phyloP scores from a whole-genome alignment of 2,113 vertebrate species.

The Callochromis pleurospilus region DNA sequence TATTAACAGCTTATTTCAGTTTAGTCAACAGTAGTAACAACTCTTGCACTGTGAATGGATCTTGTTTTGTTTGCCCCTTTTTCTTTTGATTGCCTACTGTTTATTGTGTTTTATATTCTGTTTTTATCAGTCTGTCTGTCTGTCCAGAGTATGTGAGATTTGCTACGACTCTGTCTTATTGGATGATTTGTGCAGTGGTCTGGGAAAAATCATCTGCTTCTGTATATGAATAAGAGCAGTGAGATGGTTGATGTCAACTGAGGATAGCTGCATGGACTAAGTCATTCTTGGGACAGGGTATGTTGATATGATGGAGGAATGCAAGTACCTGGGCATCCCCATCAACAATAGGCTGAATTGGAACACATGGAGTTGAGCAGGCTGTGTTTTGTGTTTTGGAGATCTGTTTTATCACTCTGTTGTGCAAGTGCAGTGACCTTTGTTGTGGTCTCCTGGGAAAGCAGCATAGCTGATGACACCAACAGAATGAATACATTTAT shows the following conservation, averaged over 20 bases:
- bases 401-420: too few species aligned
- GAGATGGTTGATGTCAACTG: background rate
- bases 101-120: background rate
- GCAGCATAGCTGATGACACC: background rate
- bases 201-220: background rate
- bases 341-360: too few species aligned
- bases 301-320: too few species aligned
- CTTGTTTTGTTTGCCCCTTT: background rate
- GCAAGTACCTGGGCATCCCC: too few species aligned
- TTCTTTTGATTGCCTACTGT: background rate
- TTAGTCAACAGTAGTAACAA: background rate
- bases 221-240: background rate
- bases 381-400: too few species aligned
- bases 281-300: too few species aligned
- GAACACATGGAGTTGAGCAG: too few species aligned
- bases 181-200: background rate
- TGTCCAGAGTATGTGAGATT: background rate
- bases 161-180: background rate
- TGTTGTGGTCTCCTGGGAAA: too few species aligned
- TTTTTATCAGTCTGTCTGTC: background rate
- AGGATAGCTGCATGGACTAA: too few species aligned
- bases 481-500: background rate
- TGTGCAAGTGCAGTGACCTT: too few species aligned
- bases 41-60: background rate
- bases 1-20: background rate